Evolutionary conservation across 2,797 vertebrate species (phyloP).

Genomic region (Glyptemys insculpta): DNA sequence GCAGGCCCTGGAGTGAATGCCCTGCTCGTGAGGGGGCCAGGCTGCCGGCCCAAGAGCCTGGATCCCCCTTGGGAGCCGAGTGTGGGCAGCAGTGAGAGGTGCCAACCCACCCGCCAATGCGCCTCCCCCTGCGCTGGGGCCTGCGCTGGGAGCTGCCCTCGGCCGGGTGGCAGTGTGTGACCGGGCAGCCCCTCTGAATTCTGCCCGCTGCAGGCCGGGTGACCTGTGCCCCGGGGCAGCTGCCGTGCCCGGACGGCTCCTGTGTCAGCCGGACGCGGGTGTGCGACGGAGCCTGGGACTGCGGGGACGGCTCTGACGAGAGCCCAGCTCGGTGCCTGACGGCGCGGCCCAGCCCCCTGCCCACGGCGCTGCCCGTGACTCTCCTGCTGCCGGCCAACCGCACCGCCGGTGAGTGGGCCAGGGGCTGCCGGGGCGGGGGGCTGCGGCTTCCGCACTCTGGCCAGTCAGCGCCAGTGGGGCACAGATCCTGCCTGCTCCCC

Average conservation of each 20-base stretch:
- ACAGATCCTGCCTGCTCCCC: background rate
- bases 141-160: fast-evolving
- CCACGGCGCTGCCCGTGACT: background rate
- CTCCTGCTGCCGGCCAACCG: background rate
- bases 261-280: constrained; percentile 76
- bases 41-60: too few relatives aligned
- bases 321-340: constrained; percentile 71
- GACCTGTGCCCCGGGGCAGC: constrained; percentile 82
- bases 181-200: fast-evolving
- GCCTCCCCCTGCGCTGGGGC: background rate
- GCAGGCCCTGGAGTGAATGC: background rate
- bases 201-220: constrained; percentile 65
- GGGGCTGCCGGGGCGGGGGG: fast-evolving
- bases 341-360: background rate
- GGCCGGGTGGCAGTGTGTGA: too few relatives aligned
- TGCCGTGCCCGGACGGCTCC: constrained; percentile 82
- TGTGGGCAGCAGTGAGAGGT: background rate
- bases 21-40: background rate
- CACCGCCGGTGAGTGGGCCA: constrained; percentile 54
- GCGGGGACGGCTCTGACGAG: constrained; percentile 85
- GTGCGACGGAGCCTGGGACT: constrained; percentile 86
- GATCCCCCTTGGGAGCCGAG: too few relatives aligned
- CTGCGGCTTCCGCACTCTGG: too few relatives aligned
- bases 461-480: background rate
- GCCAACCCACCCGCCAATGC: background rate